Conservation (phyloP, 2,888 invertebrate genomes). For the Dendrolimus pini region DNA sequence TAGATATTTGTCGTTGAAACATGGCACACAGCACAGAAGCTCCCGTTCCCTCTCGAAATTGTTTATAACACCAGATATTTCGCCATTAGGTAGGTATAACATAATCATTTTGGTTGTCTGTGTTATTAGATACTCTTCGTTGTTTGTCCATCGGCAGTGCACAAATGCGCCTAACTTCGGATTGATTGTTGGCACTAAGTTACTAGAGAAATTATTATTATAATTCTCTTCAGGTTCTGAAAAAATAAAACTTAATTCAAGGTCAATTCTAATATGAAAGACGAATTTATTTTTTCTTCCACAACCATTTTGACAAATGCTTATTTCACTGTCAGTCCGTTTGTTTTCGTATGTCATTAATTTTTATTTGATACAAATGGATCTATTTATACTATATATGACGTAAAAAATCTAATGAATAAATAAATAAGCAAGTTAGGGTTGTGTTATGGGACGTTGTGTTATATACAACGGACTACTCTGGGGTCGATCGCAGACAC, state of each 20-base stretch:
- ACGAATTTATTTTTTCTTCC: no score
- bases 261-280: no score
- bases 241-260: constrained; percentile 6
- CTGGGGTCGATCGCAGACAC: no score
- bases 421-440: no score
- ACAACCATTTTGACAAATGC: no score
- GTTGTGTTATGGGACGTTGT: no score
- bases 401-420: no score
- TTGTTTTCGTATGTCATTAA: no score
- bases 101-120: constrained; percentile 55
- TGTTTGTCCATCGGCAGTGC: constrained; percentile 57
- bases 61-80: constrained; percentile 36
- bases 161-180: constrained; percentile 44
- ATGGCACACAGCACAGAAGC: constrained; percentile 47
- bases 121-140: constrained; percentile 46
- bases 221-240: constrained; percentile 53
- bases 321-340: no score
- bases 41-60: constrained; percentile 42
- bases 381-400: no score
- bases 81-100: constrained; percentile 43
- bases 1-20: constrained; percentile 48
- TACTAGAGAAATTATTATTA: constrained; percentile 45
- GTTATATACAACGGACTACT: no score
- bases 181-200: constrained; percentile 30
- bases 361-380: no score